Conservation (phyloP, 2,888 invertebrate species). For the Zygothrica quintamaculata region DNA sequence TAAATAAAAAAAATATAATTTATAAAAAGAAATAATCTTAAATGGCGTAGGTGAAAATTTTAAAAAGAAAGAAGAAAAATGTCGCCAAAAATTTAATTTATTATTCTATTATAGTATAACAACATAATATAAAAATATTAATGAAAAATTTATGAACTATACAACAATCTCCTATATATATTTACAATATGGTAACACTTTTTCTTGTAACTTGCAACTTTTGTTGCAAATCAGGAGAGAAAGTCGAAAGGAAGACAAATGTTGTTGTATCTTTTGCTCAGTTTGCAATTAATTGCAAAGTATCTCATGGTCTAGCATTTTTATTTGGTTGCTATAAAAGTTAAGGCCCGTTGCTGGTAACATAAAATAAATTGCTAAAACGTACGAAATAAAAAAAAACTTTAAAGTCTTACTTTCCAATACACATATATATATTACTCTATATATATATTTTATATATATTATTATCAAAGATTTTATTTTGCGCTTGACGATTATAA, state of each 20-base stretch:
- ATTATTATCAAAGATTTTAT: conserved; percentile 6
- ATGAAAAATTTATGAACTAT: too few relatives aligned
- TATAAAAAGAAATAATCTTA: too few relatives aligned
- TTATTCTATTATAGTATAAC: too few relatives aligned
- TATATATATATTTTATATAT: background rate
- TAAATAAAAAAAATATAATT: too few relatives aligned
- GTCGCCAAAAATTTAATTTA: conserved; percentile 32
- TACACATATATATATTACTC: conserved; percentile 1
- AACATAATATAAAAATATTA: too few relatives aligned
- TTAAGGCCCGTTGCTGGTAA: conserved; percentile 4
- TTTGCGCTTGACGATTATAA: conserved; percentile 22
- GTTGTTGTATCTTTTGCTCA: too few relatives aligned
- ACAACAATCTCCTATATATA: too few relatives aligned
- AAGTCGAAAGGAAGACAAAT: background rate
- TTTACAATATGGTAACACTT: too few relatives aligned
- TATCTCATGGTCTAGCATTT: background rate
- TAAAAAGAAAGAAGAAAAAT: conserved; percentile 32
- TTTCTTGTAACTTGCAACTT: too few relatives aligned
- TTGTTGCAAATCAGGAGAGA: too few relatives aligned
- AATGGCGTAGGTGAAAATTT: conserved; percentile 71
- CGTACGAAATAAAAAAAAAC: conserved; percentile 7
- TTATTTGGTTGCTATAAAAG: conserved; percentile 1
- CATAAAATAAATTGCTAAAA: conserved; percentile 13
- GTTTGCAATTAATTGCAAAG: too few relatives aligned
- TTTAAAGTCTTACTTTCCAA: conserved; percentile 16